Conservation (phyloP, 2,113 vertebrate species). For the Epinephelus fuscoguttatus region DNA sequence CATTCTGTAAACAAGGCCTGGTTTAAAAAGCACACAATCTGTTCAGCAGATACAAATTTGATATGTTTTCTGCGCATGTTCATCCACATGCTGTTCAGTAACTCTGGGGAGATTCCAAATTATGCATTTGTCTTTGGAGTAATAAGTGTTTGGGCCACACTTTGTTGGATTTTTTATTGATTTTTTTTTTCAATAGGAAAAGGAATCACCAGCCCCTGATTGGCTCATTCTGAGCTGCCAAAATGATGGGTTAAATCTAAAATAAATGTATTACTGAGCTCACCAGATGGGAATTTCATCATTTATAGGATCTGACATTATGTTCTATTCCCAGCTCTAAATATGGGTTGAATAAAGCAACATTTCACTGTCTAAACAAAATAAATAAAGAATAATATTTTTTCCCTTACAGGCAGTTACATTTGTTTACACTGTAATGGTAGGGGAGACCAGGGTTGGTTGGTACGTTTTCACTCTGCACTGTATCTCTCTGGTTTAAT, state of each 20-base stretch:
- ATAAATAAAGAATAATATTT: background rate
- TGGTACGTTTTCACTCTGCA: too few relatives aligned
- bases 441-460: too few relatives aligned
- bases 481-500: too few relatives aligned
- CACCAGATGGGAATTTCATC: background rate
- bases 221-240: background rate
- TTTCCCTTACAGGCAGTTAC: background rate
- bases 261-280: background rate
- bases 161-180: background rate
- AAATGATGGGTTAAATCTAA: background rate
- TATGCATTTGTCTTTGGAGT: background rate
- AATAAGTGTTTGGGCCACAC: background rate
- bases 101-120: background rate
- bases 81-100: too few relatives aligned
- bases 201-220: too few relatives aligned
- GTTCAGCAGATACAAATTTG: background rate
- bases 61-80: background rate
- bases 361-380: background rate
- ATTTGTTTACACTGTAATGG: background rate
- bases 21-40: background rate
- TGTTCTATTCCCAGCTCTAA: background rate
- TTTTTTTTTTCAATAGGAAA: background rate
- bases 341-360: background rate
- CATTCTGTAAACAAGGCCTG: too few relatives aligned
- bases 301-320: background rate